phyloP scores from a whole-genome alignment of 2,797 vertebrate genomes.

The Scleropages formosus region DNA sequence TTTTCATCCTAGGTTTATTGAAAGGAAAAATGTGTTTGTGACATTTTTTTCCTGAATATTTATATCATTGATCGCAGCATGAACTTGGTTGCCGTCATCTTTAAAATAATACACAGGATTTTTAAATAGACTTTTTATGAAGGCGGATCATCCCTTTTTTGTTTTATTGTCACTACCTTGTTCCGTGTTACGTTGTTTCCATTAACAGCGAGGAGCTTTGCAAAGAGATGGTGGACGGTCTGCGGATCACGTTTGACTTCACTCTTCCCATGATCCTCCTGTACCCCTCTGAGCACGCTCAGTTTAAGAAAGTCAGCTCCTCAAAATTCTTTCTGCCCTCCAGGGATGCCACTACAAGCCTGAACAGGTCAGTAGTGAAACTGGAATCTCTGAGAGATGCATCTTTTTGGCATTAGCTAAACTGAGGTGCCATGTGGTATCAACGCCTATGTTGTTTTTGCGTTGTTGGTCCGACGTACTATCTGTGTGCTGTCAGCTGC shows the following conservation, averaged over 20 bases:
- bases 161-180: background rate
- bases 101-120: background rate
- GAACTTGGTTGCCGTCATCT: background rate
- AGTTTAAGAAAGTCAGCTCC: conserved; percentile 97
- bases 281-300: conserved; percentile 91
- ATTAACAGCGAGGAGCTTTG: conserved; percentile 87
- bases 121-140: too few species aligned
- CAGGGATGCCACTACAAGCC: conserved; percentile 78
- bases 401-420: too few species aligned
- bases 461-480: too few species aligned
- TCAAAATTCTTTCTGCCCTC: conserved; percentile 87
- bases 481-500: too few species aligned
- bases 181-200: background rate
- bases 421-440: too few species aligned
- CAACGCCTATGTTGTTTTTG: too few species aligned
- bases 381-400: background rate
- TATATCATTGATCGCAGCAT: background rate
- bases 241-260: conserved; percentile 97
- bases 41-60: background rate
- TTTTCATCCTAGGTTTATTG: background rate
- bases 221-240: conserved; percentile 97
- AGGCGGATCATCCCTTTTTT: background rate
- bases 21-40: background rate
- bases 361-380: conserved; percentile 72
- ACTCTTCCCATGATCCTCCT: conserved; percentile 93